Base-by-base conservation (phyloP, 2,888 invertebrate genomes). In the Trichopoda pennipes region DNA sequence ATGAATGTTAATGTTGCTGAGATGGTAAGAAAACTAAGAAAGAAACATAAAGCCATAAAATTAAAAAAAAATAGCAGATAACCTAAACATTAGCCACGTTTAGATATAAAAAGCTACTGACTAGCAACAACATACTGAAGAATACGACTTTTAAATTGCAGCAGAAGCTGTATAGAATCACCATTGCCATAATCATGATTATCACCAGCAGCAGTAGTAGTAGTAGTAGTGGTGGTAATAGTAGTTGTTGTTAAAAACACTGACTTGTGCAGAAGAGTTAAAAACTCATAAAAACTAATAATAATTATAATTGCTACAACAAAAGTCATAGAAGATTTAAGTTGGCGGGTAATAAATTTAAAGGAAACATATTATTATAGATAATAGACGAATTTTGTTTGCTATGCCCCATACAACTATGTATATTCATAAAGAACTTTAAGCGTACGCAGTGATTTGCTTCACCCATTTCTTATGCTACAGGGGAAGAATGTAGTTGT, bases 261-360 rank as follows among this genome's bases (percentile, higher is more conserved):
- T 56, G 17, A 58, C 60, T 58, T 44, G 19, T 28, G 47, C 38
- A 44, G 53, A 58, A 70, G 53, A 78, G 78, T 78, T 81, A 78
- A 81, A 78, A 81, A 60, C 74, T 51, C 78, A 75, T 78, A 78
- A 81, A 81, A 81, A 47, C 70, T 78, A 70, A 81, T 81, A 81
- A 78, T 78, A 70, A 78, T 81, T 81, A 80, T 75, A 75, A 78
- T 81, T 78, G 74, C 70, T 61, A 74, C 74, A 70, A 42, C 74
- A 81, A 74, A 81, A 78, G 53, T 42, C 77, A 64, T 58, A 74
- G 35, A 72, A 58, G 21, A 58, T 64, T 70, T 56, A 58, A 44
- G 35, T 23, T 51, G 14, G 23, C 17, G 47, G 61, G 47, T 69
- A 69, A 76, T 69, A 69, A 69, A 69, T 35, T 55, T 47, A 61